phyloP scores from a whole-genome alignment of 2,797 vertebrate genomes.

The Lacerta viridis region DNA sequence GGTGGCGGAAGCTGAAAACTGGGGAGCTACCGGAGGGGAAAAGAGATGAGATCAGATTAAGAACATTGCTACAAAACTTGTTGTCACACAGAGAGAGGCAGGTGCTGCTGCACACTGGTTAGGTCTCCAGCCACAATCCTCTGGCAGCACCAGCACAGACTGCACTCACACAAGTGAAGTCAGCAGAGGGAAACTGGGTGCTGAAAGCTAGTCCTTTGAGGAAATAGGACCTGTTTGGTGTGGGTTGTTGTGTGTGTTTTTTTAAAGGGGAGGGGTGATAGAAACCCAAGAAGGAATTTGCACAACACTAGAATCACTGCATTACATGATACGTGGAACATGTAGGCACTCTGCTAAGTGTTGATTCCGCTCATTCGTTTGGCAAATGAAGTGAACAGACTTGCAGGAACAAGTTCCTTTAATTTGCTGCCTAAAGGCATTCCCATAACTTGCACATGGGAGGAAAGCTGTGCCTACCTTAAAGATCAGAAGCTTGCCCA shows the following conservation, averaged over 20 bases:
- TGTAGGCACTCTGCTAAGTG: background rate
- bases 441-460: conserved; percentile 34
- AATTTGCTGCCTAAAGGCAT: conserved; percentile 40
- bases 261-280: background rate
- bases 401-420: conserved; percentile 28
- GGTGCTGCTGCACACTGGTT: no score
- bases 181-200: background rate
- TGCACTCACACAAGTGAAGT: background rate
- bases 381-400: conserved; percentile 15
- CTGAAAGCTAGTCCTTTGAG: background rate
- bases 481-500: conserved; percentile 32
- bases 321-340: background rate
- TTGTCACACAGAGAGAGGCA: background rate
- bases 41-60: conserved; percentile 20
- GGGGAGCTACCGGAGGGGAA: conserved; percentile 82
- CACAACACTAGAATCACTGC: background rate
- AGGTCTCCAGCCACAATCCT: background rate
- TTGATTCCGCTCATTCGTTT: background rate
- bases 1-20: conserved; percentile 88
- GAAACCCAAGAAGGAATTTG: background rate
- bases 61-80: background rate
- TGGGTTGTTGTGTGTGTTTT: no score
- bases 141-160: background rate
- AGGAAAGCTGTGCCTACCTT: background rate
- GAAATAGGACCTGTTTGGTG: background rate